Conservation (phyloP, 2,888 invertebrate genomes). For the Chymomyza amoena region DNA sequence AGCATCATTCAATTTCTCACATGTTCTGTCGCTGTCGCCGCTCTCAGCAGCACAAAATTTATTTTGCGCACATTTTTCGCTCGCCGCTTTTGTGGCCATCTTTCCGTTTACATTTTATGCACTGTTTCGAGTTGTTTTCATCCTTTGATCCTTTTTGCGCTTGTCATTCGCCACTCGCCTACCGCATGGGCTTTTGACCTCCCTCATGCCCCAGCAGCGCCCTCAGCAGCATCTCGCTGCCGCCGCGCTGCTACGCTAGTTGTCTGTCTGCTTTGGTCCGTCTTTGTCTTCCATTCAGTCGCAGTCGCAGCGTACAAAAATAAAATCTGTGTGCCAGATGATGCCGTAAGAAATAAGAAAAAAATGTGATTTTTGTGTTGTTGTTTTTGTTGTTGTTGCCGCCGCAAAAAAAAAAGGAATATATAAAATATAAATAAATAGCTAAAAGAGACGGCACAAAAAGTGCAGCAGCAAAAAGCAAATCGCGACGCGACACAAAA, state of each 20-base stretch:
- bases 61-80: constrained; percentile 55
- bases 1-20: constrained; percentile 14
- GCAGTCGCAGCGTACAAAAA: neutral
- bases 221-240: constrained; percentile 36
- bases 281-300: constrained; percentile 19
- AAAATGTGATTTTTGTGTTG: constrained; percentile 13
- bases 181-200: constrained; percentile 5
- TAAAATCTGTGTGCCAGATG: constrained; percentile 60
- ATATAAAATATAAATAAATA: neutral
- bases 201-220: neutral
- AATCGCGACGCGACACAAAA: constrained; percentile 20
- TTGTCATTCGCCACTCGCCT: constrained; percentile 40
- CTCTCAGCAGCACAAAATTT: constrained; percentile 35
- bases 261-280: constrained; percentile 21
- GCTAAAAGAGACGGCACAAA: neutral
- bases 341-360: constrained; percentile 14
- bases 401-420: constrained; percentile 23
- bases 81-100: constrained; percentile 23
- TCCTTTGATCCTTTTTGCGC: constrained; percentile 60
- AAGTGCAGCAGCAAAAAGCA: neutral
- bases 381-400: constrained; percentile 15
- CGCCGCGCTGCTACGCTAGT: no score
- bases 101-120: constrained; percentile 37
- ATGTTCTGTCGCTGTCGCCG: constrained; percentile 37
- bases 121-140: constrained; percentile 49